A percentile compares a stretch with the other conserved stretches of the same genome.
Conservation (phyloP, 2,888 invertebrate genomes). For the Nebria brevicollis region DNA sequence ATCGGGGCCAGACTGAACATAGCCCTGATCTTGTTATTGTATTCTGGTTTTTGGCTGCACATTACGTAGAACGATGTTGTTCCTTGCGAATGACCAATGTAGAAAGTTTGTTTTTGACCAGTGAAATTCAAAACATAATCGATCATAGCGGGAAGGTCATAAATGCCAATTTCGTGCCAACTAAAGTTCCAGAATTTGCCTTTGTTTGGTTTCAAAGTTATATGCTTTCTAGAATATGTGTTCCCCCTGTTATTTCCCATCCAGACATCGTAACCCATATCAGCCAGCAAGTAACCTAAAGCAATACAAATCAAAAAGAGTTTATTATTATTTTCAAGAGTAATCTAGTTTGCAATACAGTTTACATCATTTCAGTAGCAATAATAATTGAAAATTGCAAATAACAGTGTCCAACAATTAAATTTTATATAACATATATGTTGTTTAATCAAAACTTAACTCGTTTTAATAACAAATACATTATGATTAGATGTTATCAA, state of each 20-base stretch:
- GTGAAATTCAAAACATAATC: conserved; percentile 62
- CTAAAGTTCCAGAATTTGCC: conserved; percentile 56
- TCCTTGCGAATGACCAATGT: conserved; percentile 72
- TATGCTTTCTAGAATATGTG: conserved; percentile 66
- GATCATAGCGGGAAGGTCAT: conserved; percentile 68
- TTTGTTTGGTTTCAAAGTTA: conserved; percentile 30
- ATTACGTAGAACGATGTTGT: conserved; percentile 68
- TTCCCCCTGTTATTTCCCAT: conserved; percentile 71
- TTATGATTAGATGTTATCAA: too few species aligned
- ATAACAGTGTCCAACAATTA: too few species aligned
- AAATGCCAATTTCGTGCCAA: conserved; percentile 68
- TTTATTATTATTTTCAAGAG: background rate
- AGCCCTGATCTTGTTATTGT: conserved; percentile 66
- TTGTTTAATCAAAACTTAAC: too few species aligned
- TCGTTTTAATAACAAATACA: too few species aligned
- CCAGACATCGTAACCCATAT: conserved; percentile 64
- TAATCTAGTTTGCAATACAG: background rate
- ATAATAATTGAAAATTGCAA: too few species aligned
- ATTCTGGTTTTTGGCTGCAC: conserved; percentile 65
- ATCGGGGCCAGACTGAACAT: conserved; percentile 69
- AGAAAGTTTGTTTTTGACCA: conserved; percentile 63
- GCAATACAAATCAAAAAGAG: background rate
- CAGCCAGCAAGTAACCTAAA: conserved; percentile 60
- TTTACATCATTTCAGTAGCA: too few species aligned
- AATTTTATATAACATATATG: too few species aligned